A percentile compares a stretch with the other conserved stretches of the same genome.
Conservation (phyloP, 2,888 invertebrate genomes). For the Adineta ricciae region DNA sequence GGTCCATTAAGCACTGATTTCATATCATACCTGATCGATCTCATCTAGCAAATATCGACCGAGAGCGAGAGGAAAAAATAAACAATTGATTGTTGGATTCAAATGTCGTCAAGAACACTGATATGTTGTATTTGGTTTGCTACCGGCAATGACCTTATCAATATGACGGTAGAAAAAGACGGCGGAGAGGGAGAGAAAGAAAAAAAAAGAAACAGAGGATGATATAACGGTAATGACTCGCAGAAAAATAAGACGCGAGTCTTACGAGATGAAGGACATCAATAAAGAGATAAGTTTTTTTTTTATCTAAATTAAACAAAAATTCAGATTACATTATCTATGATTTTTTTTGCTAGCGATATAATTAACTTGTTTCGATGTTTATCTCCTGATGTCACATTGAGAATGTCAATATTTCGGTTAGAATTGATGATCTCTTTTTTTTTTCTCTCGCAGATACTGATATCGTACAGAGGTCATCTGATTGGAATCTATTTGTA, state of each 20-base stretch:
- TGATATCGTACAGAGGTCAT: too few relatives aligned
- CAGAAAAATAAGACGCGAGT: neutral
- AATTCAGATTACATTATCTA: neutral
- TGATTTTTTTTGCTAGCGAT: too few relatives aligned
- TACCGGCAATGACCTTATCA: neutral
- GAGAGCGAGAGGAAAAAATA: too few relatives aligned
- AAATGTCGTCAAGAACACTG: neutral
- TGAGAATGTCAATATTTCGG: too few relatives aligned
- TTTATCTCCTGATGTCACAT: too few relatives aligned
- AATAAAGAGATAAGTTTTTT: neutral
- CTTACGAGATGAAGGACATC: too few relatives aligned
- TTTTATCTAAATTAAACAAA: neutral
- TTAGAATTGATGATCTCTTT: too few relatives aligned
- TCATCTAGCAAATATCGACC: neutral
- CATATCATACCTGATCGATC: neutral
- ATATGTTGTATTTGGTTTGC: neutral
- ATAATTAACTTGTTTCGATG: too few relatives aligned
- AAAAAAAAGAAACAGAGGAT: neutral
- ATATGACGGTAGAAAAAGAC: neutral
- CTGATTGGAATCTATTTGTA: too few relatives aligned
- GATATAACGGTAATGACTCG: neutral
- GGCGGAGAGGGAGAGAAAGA: neutral
- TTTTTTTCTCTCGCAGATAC: too few relatives aligned
- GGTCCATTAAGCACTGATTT: neutral
- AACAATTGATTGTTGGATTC: neutral